Evolutionary conservation across 2,113 vertebrate genomes (phyloP), one percentile per base, ranked within the genome.

Genomic region (Thunnus thynnus): DNA sequence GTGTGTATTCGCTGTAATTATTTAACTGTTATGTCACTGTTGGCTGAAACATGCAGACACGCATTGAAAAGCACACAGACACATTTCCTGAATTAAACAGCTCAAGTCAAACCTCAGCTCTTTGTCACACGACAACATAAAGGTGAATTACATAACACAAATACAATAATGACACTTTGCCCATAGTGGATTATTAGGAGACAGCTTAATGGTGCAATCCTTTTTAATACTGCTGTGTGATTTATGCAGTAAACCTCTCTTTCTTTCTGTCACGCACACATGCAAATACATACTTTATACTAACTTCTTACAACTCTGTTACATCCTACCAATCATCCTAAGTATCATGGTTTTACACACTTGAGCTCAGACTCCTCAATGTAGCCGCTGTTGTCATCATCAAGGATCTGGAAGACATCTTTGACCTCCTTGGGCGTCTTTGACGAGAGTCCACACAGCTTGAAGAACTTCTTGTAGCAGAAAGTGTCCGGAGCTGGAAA

Each of bases 391-490:
- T 97, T 94, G 78, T 99, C 97, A 0, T 96, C 96, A 82, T 99
- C 98, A 17, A 99, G 93, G 86, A 97, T 94, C 79, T 91, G 90
- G 90, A 99, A 99, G 77, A 98, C 96, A 10, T 97, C 95, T 92
- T 96, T 96, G 84, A 99, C 77, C 92, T 99, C 96, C 80, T 96
- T 90, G 70, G 95, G 95, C 0, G 95, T 96, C 94, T 98, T 99
- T 89, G 97, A 96, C 89, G 96, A 95, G 85, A 99, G 94, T 72
- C 98, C 98, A 68, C 96, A 98, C 48, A 97, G 94, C 94, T 97
- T 93, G 94, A 98, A 99, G 94, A 99, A 99, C 94, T 97, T 99
- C 92, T 97, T 99, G 93, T 96, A 94, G 94, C 95, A 95, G 90
- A 99, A 99, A 78, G 97, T 95, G 82, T 97, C 97, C 81, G 97